Evolutionary conservation across 2,888 invertebrate genomes (phyloP).

Genomic region (Lymantria dispar): DNA sequence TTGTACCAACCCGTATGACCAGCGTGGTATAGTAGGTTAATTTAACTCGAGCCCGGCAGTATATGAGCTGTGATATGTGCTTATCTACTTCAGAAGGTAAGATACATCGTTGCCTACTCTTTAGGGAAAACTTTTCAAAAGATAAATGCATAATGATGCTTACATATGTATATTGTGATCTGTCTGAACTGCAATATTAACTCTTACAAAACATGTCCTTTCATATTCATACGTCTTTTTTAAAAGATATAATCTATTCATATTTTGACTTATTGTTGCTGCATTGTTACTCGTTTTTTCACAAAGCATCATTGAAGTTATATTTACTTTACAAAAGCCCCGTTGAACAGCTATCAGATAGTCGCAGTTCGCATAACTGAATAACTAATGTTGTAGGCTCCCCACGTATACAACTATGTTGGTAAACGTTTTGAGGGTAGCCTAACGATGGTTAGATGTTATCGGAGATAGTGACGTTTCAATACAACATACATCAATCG

Average conservation of each 20-base stretch:
- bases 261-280: conserved; percentile 47
- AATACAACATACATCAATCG: conserved; percentile 74
- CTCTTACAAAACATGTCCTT: conserved; percentile 34
- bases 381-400: conserved; percentile 64
- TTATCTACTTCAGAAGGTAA: too few relatives aligned
- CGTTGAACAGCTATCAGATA: conserved; percentile 63
- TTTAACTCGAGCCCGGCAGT: too few relatives aligned
- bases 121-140: too few relatives aligned
- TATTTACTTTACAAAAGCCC: conserved; percentile 29
- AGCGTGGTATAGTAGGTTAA: too few relatives aligned
- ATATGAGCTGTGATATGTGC: too few relatives aligned
- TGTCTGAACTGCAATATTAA: conserved; percentile 41
- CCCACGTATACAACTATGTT: conserved; percentile 48
- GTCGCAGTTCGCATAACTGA: conserved; percentile 69
- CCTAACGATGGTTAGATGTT: conserved; percentile 73
- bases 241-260: conserved; percentile 41
- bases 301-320: conserved; percentile 43
- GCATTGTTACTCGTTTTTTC: conserved; percentile 59
- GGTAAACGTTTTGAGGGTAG: conserved; percentile 47
- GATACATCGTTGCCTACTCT: too few relatives aligned
- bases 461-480: conserved; percentile 74
- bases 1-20: too few relatives aligned
- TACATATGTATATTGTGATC: conserved; percentile 54
- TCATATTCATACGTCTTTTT: conserved; percentile 44
- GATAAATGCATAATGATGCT: too few relatives aligned